Evolutionary conservation across 1,140 invertebrate species (phyloP), one percentile per base, ranked within the genome.

Genomic region (Meloidogyne exigua): DNA sequence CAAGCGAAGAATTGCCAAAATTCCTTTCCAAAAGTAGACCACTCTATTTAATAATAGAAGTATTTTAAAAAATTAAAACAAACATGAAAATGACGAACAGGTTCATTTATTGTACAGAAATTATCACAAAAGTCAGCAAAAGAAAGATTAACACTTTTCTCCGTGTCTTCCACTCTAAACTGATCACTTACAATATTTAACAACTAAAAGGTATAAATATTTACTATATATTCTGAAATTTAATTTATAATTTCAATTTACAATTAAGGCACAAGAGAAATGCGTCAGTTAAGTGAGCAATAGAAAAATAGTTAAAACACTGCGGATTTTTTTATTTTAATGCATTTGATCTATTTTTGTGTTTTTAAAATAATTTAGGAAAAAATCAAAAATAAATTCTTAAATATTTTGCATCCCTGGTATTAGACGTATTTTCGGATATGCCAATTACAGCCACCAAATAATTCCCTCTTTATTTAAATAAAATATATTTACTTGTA

Each of bases 71-170:
- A 68, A 65, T 44, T 25, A 68, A 57, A 82, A 76, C 80, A 57
- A 69, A 88, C 86, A 70, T 86, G 87, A 78, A 86, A 86, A 75
- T 88, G 87, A 13, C 84, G 80, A 63, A 86, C 73, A 63, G 85
- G 85, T 71, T 86, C 85, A 71, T 86, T 86, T 44, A 86, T 80
- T 23, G 80, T 77, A 68, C 85, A 86, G 66, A 86, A 86, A 72
- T 82, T 84, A 39, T 76, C 64, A 72, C 85, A 86, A 76, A 85
- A 88, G 49, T 84, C 68, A 32, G 62, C 68, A 76, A 85, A 86
- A 18, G 76, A 79, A 32, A 77, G 68, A n/a, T 82, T 79, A 13
- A 77, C 57, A 23, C 75, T 57, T 15, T 36, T 72, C 23, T 79
- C 76, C 66, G 77, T 66, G 66, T 83, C 80, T 44, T 75, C 79